Conservation (phyloP, 2,797 vertebrate genomes). For the Parotocinclus haroldoi region DNA sequence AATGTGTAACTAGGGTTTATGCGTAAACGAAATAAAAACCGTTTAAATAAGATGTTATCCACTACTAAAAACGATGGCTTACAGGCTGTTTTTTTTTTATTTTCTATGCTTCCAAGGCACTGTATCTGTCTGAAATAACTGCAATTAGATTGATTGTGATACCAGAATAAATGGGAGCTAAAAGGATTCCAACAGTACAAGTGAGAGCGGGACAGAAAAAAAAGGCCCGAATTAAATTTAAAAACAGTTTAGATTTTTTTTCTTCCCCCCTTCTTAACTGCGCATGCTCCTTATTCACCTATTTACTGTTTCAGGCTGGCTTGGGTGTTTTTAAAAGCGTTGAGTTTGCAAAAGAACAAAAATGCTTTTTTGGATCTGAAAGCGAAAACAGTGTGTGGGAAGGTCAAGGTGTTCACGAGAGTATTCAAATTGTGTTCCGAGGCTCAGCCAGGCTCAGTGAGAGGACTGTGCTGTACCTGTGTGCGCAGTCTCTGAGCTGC, state of each 20-base stretch:
- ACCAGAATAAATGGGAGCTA: background rate
- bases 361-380: constrained; percentile 1
- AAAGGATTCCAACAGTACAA: background rate
- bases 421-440: constrained; percentile 27
- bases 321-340: too few relatives aligned
- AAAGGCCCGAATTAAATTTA: background rate
- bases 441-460: constrained; percentile 74
- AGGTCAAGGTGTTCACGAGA: background rate
- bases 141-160: constrained; percentile 48
- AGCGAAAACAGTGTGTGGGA: constrained; percentile 23
- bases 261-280: background rate
- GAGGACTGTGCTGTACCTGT: constrained; percentile 86
- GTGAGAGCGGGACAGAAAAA: background rate
- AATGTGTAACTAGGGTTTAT: constrained; percentile 30
- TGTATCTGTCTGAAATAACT: constrained; percentile 84
- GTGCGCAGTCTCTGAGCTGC: constrained; percentile 80
- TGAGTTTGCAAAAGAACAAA: background rate
- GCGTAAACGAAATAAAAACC: constrained; percentile 15
- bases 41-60: too few relatives aligned
- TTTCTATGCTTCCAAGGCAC: constrained; percentile 94
- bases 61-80: too few relatives aligned
- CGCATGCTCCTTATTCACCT: constrained; percentile 12
- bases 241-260: background rate
- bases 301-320: too few relatives aligned
- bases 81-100: constrained; percentile 76